Evolutionary conservation across 2,888 invertebrate species (phyloP), one percentile per base, ranked within the genome.

Genomic region (Caenorhabditis plicata): DNA sequence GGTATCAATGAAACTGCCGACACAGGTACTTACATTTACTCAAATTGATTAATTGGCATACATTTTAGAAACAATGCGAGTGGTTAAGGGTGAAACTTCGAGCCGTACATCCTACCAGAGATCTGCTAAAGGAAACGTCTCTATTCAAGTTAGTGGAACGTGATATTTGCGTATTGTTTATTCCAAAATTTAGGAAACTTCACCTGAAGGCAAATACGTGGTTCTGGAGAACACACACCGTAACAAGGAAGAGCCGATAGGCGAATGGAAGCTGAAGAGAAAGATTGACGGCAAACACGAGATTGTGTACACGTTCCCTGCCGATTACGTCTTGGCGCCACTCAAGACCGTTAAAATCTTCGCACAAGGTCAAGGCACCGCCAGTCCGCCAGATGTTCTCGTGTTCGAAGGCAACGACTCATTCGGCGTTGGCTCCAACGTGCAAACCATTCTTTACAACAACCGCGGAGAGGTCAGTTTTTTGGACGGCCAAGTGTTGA

Each of bases 101-200:
- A 83, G 83, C 58, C 83, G 84, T 68, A 83, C 83, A 2, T 84
- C 84, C n/a, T 85, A 83, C 80, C 83, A 83, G 70, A 77, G 83
- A 53, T 83, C 82, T 17, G 83, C 84, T 39, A 84, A 84, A 68
- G 84, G 84, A 36, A 82, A 83, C 26, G 80, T 84, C 31, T 77
- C 82, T 43, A 83, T 84, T 51, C 71, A 73, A 54, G 58, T 60
- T 17, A 2, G 48, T 43, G 0, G 8, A 4, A 17, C 8, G 20
- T 17, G 5, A n/a, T n/a, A n/a, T 33, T 7, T 33, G 17, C 20
- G 4, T 36, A 17, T 22, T 23, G 25, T 15, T 8, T 20, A 23
- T 31, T n/a, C 11, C 15, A 20, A 4, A 7, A 45, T 55, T 15
- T 36, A 68, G 68, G 84, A 84, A 64, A 82, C 82, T 45, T 73